Conservation (phyloP, 2,797 vertebrate species). For the Gambusia yucatana region DNA sequence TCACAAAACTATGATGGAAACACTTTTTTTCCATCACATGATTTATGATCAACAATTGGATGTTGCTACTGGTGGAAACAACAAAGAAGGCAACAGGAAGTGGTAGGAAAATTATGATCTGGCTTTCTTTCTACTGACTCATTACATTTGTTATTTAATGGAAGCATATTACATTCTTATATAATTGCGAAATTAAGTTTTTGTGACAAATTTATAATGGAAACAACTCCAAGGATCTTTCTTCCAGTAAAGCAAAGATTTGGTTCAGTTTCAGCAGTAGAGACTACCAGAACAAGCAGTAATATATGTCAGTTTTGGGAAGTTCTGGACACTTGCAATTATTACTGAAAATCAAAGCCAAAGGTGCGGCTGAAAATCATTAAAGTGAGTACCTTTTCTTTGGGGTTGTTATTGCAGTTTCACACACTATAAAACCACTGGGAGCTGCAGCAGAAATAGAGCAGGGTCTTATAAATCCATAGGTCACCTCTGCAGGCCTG, state of each 20-base stretch:
- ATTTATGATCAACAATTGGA: too few species aligned
- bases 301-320: background rate
- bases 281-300: background rate
- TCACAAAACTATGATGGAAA: too few species aligned
- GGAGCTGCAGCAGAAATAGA: background rate
- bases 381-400: background rate
- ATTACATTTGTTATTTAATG: too few species aligned
- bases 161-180: too few species aligned
- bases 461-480: background rate
- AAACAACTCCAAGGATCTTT: background rate
- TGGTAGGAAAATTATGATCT: too few species aligned
- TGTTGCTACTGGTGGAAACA: too few species aligned
- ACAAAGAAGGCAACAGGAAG: too few species aligned
- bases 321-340: constrained; percentile 3
- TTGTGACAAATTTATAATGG: too few species aligned
- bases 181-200: too few species aligned
- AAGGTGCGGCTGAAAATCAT: background rate
- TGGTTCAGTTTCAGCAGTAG: background rate
- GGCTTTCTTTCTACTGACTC: too few species aligned
- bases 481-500: constrained; percentile 9
- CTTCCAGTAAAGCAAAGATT: background rate
- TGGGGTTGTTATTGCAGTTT: background rate
- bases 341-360: background rate
- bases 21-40: too few species aligned
- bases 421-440: constrained; percentile 19